Conservation (phyloP, 1,140 invertebrate species). For the Microplitis mediator region DNA sequence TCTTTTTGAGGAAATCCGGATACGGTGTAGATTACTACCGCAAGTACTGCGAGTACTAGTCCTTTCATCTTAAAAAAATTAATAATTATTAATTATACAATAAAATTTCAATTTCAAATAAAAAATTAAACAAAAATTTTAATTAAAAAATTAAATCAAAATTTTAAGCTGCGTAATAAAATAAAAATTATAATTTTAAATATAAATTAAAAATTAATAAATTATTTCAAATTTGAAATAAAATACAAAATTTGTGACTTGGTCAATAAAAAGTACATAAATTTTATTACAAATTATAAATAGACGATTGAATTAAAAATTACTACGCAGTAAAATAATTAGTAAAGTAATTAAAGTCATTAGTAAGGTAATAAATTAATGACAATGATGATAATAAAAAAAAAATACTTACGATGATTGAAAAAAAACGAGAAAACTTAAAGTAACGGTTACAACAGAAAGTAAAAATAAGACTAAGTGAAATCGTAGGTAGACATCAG, state of each 20-base stretch:
- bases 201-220: background rate
- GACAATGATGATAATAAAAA: background rate
- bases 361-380: too few species aligned
- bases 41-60: conserved; percentile 47
- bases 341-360: too few species aligned
- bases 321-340: too few species aligned
- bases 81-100: background rate
- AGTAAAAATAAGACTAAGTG: conserved; percentile 12
- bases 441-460: background rate
- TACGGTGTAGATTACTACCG: conserved; percentile 57
- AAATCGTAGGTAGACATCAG: background rate
- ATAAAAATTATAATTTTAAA: background rate
- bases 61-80: conserved; percentile 48
- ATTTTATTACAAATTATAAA: too few species aligned
- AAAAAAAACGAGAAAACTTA: background rate
- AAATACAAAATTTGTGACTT: too few species aligned
- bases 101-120: background rate
- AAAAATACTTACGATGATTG: conserved; percentile 1
- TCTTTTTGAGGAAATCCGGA: conserved; percentile 75
- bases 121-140: too few species aligned
- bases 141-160: too few species aligned
- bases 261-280: too few species aligned
- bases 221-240: background rate
- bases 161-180: background rate
- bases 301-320: too few species aligned